Evolutionary conservation across 2,888 invertebrate species (phyloP).

Genomic region (Ctena decussata): DNA sequence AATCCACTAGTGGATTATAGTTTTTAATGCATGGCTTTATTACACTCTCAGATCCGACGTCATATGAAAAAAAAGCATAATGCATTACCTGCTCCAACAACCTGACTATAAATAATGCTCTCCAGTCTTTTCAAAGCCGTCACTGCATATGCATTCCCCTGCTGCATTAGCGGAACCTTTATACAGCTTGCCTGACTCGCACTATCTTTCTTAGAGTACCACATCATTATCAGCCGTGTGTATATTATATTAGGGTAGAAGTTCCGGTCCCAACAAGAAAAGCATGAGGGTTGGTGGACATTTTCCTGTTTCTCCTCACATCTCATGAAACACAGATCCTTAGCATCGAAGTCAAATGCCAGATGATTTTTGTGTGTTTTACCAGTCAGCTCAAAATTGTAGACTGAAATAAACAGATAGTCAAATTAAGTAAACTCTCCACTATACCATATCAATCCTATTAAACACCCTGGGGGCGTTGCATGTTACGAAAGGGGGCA

Average conservation of each 20-base stretch:
- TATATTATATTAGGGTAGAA: conserved; percentile 35
- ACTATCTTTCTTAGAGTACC: conserved; percentile 28
- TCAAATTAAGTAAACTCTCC: too few relatives aligned
- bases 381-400: conserved; percentile 45
- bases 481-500: too few relatives aligned
- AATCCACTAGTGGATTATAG: too few relatives aligned
- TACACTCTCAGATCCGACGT: too few relatives aligned
- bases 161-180: conserved; percentile 58
- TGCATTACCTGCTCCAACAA: conserved; percentile 16
- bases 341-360: conserved; percentile 47
- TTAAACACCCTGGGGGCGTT: too few relatives aligned
- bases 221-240: conserved; percentile 40
- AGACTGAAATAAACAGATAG: conserved; percentile 59
- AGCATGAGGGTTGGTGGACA: conserved; percentile 32
- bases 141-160: conserved; percentile 37
- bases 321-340: conserved; percentile 56
- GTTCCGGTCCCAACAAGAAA: conserved; percentile 41
- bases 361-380: conserved; percentile 47
- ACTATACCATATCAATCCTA: too few relatives aligned
- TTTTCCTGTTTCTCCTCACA: conserved; percentile 52
- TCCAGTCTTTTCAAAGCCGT: conserved; percentile 21
- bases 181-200: conserved; percentile 41
- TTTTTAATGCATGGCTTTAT: too few relatives aligned
- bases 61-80: too few relatives aligned
- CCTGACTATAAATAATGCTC: not conserved